These are phyloP conservation scores for Dermolepida albohirtum DNA, from an alignment of 2,888 invertebrate species.

Conservation along the genomic window DNA sequence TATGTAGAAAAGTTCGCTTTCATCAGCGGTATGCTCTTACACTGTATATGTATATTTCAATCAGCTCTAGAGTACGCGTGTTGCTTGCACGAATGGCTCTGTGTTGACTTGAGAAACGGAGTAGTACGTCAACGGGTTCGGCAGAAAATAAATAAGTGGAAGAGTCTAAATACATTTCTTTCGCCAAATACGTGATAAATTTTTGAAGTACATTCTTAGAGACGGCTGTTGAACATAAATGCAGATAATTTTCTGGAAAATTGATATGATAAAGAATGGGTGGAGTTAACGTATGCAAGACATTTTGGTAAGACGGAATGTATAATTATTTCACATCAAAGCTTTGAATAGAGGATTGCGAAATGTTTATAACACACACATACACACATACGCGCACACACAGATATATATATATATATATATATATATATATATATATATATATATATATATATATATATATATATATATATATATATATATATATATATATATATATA, in stretches of 20 bases:
- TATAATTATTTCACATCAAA: too few relatives aligned
- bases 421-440: too few relatives aligned
- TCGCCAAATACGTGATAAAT: conserved; percentile 21
- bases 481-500: too few relatives aligned
- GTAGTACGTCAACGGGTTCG: conserved; percentile 21
- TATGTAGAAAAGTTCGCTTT: conserved; percentile 4
- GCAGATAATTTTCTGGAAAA: conserved; percentile 7
- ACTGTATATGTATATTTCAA: conserved; percentile 21
- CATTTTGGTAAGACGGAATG: background rate
- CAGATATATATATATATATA: too few relatives aligned
- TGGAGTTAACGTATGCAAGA: conserved; percentile 21
- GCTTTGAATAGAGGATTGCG: too few relatives aligned
- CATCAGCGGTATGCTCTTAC: background rate
- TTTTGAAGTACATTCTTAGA: conserved; percentile 16
- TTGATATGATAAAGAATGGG: background rate
- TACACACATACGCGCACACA: too few relatives aligned
- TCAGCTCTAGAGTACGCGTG: conserved; percentile 22
- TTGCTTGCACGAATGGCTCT: conserved; percentile 13
- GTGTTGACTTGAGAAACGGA: conserved; percentile 27
- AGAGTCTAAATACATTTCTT: conserved; percentile 20
- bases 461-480: too few relatives aligned
- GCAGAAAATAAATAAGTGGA: conserved; percentile 15
- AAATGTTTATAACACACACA: too few relatives aligned
- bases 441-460: too few relatives aligned
- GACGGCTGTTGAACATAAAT: conserved; percentile 4